These are phyloP conservation scores for Dunckerocampus dactyliophorus DNA, from an alignment of 2,113 vertebrate species.

Conservation along the genomic window DNA sequence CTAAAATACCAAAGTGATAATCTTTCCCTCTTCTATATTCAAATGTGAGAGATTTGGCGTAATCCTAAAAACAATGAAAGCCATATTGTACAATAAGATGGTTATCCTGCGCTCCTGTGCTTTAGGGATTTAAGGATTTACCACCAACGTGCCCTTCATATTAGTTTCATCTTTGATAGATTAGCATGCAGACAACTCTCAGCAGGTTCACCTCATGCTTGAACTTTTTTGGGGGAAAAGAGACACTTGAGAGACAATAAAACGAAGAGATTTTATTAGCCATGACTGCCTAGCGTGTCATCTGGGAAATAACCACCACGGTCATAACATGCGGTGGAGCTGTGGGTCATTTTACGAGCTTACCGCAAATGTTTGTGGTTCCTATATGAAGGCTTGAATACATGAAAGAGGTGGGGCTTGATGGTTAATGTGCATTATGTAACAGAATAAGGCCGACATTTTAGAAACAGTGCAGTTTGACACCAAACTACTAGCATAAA, in stretches of 20 bases:
- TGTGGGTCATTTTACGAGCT: slow-evolving; percentile 37
- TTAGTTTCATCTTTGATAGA: slow-evolving; percentile 59
- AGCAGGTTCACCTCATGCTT: slow-evolving; percentile 12
- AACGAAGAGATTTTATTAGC: slow-evolving; percentile 12
- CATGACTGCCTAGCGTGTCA: slow-evolving; percentile 27
- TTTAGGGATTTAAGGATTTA: slow-evolving; percentile 56
- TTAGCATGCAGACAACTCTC: slow-evolving; percentile 19
- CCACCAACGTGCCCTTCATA: slow-evolving; percentile 45
- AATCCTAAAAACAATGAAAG: slow-evolving; percentile 33
- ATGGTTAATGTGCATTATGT: too few species aligned
- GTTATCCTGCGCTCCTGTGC: slow-evolving; percentile 29
- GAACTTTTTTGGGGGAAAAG: not conserved
- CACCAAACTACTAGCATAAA: too few species aligned
- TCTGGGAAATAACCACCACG: slow-evolving; percentile 36
- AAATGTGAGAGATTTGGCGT: slow-evolving; percentile 10
- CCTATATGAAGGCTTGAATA: slow-evolving; percentile 27
- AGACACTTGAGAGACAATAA: not conserved
- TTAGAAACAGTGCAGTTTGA: too few species aligned
- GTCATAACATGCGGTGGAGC: slow-evolving; percentile 38
- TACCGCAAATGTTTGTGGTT: slow-evolving; percentile 34
- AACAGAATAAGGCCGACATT: too few species aligned
- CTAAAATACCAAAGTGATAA: too few species aligned
- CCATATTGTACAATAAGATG: slow-evolving; percentile 44
- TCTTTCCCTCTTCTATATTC: too few species aligned
- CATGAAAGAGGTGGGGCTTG: not conserved